phyloP scores from a whole-genome alignment of 2,113 vertebrate species.

The Actenoides hombroni region DNA sequence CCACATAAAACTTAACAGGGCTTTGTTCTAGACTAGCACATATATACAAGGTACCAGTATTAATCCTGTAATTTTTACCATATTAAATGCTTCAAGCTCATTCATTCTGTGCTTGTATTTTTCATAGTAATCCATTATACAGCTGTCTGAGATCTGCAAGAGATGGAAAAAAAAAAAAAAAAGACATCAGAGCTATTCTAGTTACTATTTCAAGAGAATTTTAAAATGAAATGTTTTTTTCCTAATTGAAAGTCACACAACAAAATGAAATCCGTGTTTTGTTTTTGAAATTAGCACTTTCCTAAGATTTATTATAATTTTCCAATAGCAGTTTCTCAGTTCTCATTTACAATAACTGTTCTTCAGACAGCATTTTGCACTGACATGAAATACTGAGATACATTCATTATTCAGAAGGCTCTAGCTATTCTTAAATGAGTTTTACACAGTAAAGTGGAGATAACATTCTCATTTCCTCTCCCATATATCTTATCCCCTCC shows the following conservation, averaged over 20 bases:
- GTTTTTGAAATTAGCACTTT: conserved; percentile 35
- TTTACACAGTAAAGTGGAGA: neutral
- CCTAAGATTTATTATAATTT: neutral
- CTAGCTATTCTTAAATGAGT: conserved; percentile 1
- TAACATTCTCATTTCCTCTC: conserved; percentile 8
- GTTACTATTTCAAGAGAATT: conserved; percentile 2
- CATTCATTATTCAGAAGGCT: neutral
- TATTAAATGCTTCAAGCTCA: conserved; percentile 94
- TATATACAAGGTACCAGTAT: conserved; percentile 26
- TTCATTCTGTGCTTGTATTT: conserved; percentile 81
- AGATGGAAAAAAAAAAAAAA: conserved; percentile 31
- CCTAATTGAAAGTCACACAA: neutral
- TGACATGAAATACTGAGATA: neutral
- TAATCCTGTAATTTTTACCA: conserved; percentile 78
- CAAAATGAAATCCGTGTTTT: neutral
- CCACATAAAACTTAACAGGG: conserved; percentile 54
- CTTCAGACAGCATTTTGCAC: neutral
- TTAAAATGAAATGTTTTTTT: neutral
- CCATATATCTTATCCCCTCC: neutral
- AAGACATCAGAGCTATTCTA: neutral
- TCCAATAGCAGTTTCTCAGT: neutral
- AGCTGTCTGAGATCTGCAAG: conserved; percentile 78
- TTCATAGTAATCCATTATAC: conserved; percentile 86
- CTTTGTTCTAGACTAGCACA: conserved; percentile 38
- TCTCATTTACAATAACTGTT: conserved; percentile 1